Base-by-base conservation (phyloP, 2,888 invertebrate species). In the Drosophila bunnanda region DNA sequence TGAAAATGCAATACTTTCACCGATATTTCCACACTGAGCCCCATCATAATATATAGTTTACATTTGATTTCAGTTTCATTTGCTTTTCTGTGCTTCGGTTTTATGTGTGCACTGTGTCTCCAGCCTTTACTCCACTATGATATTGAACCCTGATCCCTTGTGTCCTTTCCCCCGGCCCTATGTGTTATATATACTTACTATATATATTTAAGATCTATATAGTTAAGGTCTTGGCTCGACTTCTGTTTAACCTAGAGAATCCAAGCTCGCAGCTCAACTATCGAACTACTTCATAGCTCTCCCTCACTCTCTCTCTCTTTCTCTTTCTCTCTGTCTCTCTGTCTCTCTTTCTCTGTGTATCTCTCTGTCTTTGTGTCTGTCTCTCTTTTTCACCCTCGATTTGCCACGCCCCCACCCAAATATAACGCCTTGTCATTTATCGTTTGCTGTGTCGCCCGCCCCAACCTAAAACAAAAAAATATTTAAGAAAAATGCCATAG, bases 401-500 rank as follows among this genome's bases (percentile, higher is more conserved):
- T 48, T 36, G 46, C 55, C 66, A 66, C 66, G 55, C 55, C 71
- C 50, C 20, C 32, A 46, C 28, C 22, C 20, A 52, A 15, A 52
- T 34, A 52, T 38, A 48, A 38, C 54, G 70, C 70, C 71, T 70
- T 62, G 48, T 70, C 70, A 70, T 70, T 70, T 70, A 70, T 62
- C 54, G 70, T 54, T 70, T 70, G 69, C 69, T 69, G 59, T 68
- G 69, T 59, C 59, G 39, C 69, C 68, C 59, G 39, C 69, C 68
- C 59, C 53, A 66, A 64, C 30, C 53, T 28, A 36, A 28, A 58
- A 59, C 13, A 39, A 25, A 34, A 48, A 36, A 58, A 9, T 0
- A 4, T 4, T 7, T 22, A 17, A 32, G 25, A 17, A n/a, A 17
- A 39, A 28, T 25, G 22, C 17, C 28, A 44, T 12, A 13, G 17